phyloP scores from a whole-genome alignment of 2,113 vertebrate species.

The Heterocephalus glaber region DNA sequence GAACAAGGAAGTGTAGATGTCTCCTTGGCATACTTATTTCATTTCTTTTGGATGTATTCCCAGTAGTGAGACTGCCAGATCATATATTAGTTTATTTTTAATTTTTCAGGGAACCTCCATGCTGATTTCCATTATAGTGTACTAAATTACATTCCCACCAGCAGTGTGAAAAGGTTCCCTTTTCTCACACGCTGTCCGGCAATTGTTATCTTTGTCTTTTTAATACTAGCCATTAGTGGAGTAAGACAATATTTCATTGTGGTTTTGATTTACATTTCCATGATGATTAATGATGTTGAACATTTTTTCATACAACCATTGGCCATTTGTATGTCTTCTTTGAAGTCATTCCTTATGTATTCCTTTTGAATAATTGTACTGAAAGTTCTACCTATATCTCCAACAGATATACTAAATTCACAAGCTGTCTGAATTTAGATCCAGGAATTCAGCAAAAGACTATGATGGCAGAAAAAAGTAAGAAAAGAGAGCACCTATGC shows the following conservation, averaged over 20 bases:
- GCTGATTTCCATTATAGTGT: neutral
- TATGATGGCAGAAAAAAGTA: constrained; percentile 19
- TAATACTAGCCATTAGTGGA: neutral
- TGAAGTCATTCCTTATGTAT: neutral
- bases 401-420: neutral
- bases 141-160: neutral
- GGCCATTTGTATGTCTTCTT: neutral
- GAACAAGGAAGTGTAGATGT: neutral
- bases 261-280: neutral
- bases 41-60: neutral
- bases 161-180: neutral
- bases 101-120: neutral
- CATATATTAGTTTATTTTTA: neutral
- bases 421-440: neutral
- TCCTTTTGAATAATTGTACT: neutral
- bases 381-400: neutral
- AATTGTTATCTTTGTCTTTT: neutral
- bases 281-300: neutral
- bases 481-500: neutral
- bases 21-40: neutral
- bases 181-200: neutral
- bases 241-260: neutral
- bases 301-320: neutral
- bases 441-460: neutral
- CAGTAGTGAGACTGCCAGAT: neutral